Evolutionary conservation across 2,113 vertebrate genomes (phyloP).

Genomic region (Sardina pilchardus): DNA sequence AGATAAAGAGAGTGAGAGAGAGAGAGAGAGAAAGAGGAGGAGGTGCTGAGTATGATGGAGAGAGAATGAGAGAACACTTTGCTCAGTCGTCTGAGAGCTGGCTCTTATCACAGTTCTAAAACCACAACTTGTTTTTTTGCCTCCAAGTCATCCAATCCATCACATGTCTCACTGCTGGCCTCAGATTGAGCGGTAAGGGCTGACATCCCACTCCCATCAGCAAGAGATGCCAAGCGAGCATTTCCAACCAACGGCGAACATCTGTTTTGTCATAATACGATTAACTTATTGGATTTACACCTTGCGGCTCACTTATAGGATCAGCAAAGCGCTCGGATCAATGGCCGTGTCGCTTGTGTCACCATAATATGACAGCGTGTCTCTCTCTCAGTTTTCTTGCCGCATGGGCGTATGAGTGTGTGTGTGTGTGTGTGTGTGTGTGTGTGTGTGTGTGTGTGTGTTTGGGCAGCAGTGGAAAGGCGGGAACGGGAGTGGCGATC

Average conservation of each 20-base stretch:
- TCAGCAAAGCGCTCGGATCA: slow-evolving; percentile 48
- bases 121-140: slow-evolving; percentile 35
- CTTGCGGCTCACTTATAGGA: slow-evolving; percentile 41
- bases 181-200: neutral
- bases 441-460: neutral
- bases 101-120: slow-evolving; percentile 37
- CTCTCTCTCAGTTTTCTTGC: neutral
- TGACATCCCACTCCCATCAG: slow-evolving; percentile 15
- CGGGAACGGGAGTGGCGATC: neutral
- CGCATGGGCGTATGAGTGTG: neutral
- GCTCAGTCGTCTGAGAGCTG: neutral
- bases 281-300: slow-evolving; percentile 27
- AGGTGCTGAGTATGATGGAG: neutral
- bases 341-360: slow-evolving; percentile 47
- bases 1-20: neutral
- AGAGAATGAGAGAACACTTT: neutral
- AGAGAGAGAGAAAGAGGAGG: neutral
- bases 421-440: neutral
- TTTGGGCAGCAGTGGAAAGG: neutral
- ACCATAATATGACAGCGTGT: neutral
- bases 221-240: slow-evolving; percentile 12
- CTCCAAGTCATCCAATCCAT: neutral
- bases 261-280: slow-evolving; percentile 23
- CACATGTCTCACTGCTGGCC: neutral
- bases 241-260: slow-evolving; percentile 23